Evolutionary conservation across 92 coral and sea anemone genomes (phyloP).

Genomic region (Nematostella vectensis): DNA sequence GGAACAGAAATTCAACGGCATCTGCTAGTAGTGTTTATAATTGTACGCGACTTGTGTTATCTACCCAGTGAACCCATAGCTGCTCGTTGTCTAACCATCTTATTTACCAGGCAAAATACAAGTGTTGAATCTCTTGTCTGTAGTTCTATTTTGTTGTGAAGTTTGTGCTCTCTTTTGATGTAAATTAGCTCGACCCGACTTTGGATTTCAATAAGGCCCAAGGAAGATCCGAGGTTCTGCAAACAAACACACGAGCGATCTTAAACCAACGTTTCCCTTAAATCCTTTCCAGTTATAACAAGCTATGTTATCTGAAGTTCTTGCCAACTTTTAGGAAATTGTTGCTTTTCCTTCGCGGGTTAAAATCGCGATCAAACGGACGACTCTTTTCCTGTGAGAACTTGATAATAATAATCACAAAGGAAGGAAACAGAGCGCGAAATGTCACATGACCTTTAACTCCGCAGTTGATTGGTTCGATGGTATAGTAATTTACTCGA

Average conservation of each 20-base stretch:
- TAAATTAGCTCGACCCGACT: neutral
- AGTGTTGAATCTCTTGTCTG: too few relatives aligned
- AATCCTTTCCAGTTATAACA: neutral
- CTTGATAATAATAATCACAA: neutral
- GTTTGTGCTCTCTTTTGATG: neutral
- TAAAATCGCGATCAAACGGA: neutral
- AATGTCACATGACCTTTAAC: constrained; percentile 20
- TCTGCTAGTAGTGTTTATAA: too few relatives aligned
- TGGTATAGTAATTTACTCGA: too few relatives aligned
- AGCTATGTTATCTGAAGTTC: neutral
- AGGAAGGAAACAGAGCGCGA: constrained; percentile 8
- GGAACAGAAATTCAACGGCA: too few relatives aligned
- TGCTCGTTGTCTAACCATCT: too few relatives aligned
- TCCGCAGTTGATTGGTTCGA: too few relatives aligned
- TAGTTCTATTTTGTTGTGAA: neutral
- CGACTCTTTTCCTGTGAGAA: constrained; percentile 5
- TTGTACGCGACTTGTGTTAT: too few relatives aligned
- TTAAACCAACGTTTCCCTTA: neutral
- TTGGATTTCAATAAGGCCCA: neutral
- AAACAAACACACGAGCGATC: neutral
- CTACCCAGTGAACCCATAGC: too few relatives aligned
- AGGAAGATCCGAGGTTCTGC: neutral
- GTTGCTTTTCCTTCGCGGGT: neutral
- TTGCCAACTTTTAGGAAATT: neutral
- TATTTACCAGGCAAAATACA: too few relatives aligned